Evolutionary conservation across 2,113 vertebrate species (phyloP), one percentile per base, ranked within the genome.

Genomic region (Sturnus vulgaris): DNA sequence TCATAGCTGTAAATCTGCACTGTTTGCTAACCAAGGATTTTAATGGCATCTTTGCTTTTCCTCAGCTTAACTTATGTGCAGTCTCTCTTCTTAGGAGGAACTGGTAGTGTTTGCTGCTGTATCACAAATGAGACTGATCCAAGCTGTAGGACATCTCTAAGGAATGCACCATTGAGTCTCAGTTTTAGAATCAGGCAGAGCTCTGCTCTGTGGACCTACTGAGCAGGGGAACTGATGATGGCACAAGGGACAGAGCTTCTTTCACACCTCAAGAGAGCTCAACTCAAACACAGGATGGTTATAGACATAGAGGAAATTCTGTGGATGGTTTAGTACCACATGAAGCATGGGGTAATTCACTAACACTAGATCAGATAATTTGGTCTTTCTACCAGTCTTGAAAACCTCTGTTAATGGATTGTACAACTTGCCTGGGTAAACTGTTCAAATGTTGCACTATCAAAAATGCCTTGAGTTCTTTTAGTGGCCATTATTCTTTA

Each of bases 161-260:
- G 30, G 13, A 27, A 59, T 27, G 9, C 2, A 81, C 24, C 2
- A 2, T 1, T 27, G 28, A 77, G 25, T 30, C n/a, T n/a, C 15
- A 52, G 7, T 72, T 68, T 68, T 57, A 69, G 24, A 76, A 82
- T 3, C 11, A 64, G 17, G 18, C 7, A 77, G 31, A 56, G 42
- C 37, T 35, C 47, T 82, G 24, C 42, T 70, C 13, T 66, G 4
- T 33, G 9, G 7, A 23, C 22, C 71, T 31, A 37, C 28, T 44
- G 6, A 68, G 31, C 21, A 56, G 6, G 11, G 24, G 11, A 90
- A 39, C 7, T 1, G 0, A n/a, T 3, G 1, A 61, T 2, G 4
- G 39, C n/a, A n/a, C 7, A 76, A 64, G 30, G 56, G 8, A 27
- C 11, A 47, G 59, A 60, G 27, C 11, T 73, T 50, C 8, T 27